These are phyloP conservation scores for Channa maculata DNA, from an alignment of 2,113 vertebrate genomes.

Conservation along the genomic window DNA sequence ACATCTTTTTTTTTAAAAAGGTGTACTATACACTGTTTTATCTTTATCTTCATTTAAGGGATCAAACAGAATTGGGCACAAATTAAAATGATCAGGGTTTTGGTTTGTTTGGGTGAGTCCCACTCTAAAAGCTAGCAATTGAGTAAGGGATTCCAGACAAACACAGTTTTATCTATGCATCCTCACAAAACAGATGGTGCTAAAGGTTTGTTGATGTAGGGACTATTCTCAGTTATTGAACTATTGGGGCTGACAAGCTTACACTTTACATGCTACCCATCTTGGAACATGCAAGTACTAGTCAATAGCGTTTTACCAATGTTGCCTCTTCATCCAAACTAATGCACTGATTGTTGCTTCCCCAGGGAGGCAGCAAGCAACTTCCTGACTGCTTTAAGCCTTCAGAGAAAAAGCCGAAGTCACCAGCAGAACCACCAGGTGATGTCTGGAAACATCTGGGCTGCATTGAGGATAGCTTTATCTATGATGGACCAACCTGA, in stretches of 20 bases:
- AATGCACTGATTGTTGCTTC: conserved; percentile 10
- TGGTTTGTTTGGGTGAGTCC: too few relatives aligned
- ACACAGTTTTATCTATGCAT: too few relatives aligned
- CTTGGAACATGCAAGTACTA: too few relatives aligned
- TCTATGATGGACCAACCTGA: conserved; percentile 99
- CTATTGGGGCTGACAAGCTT: too few relatives aligned
- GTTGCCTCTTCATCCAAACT: not conserved
- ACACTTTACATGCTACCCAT: too few relatives aligned
- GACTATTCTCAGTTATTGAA: not conserved
- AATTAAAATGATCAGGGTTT: too few relatives aligned
- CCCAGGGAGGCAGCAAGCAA: conserved; percentile 97
- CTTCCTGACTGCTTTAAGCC: conserved; percentile 95
- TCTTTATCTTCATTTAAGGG: too few relatives aligned
- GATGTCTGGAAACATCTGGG: conserved; percentile 98
- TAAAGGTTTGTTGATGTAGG: not conserved
- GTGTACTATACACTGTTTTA: too few relatives aligned
- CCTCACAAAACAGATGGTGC: not conserved
- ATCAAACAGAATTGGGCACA: too few relatives aligned
- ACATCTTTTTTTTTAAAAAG: too few relatives aligned
- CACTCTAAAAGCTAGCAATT: too few relatives aligned
- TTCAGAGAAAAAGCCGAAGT: conserved; percentile 96
- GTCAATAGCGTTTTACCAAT: not conserved
- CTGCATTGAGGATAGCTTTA: conserved; percentile 94
- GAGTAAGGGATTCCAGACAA: too few relatives aligned
- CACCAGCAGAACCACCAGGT: conserved; percentile 93